Evolutionary conservation across 2,888 invertebrate species (phyloP), one percentile per base, ranked within the genome.

Genomic region (Agrochola litura): DNA sequence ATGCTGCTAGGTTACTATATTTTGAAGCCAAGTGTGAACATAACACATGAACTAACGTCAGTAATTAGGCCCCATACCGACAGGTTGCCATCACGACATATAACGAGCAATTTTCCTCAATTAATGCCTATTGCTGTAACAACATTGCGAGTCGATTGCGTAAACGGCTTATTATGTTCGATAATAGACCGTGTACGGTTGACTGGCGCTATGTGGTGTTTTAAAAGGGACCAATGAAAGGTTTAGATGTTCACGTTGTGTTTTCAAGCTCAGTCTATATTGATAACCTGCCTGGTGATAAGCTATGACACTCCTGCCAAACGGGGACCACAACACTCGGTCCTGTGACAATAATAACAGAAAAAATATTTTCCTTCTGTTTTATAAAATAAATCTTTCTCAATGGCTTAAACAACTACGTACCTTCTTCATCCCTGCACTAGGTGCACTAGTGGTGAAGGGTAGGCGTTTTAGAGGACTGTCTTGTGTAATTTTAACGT

Each of bases 51-150:
- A 60, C 22, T 70, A 73, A 78, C 83, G 56, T 25, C 52, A 54
- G 37, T 63, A 67, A 84, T 58, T 63, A 70, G 63, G 52, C n/a
- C 37, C 10, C 68, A 49, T 58, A 49, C 60, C 52, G 58, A 67
- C 58, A 70, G 46, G 70, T 73, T 73, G 37, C 43, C 73, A 73
- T 58, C n/a, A 41, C 58, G 25, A 64, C 54, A 30, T 66, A 56
- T 71, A 74, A 64, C 80, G 37, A 56, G 60, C 60, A 43, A 79
- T 84, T 71, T 84, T 79, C 79, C 60, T 71, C 67, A 63, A 79
- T 74, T 6, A 71, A 64, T 64, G 63, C 52, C 49, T 82, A 79
- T 71, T 73, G 67, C 54, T 65, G 49, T 49, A 41, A 82, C 76
- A 63, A 66, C 81, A 56, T 25, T 43, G 22, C 37, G 54, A 49